A percentile compares a stretch with the other conserved stretches of the same genome.
These are phyloP conservation scores for Bombus ignitus DNA, from an alignment of 1,140 invertebrate genomes.

Conservation along the genomic window DNA sequence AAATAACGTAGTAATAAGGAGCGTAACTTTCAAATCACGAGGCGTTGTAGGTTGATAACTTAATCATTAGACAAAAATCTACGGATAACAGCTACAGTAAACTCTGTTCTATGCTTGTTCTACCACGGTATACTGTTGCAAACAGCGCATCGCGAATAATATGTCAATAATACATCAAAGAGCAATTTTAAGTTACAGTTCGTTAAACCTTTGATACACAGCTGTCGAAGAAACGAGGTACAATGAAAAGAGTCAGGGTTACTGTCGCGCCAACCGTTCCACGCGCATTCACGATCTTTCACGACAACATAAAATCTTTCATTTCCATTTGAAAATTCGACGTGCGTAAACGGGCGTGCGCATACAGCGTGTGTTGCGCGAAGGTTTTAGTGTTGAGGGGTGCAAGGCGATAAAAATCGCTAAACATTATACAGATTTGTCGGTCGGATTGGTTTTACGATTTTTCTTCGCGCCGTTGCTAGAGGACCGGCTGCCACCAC, in stretches of 20 bases:
- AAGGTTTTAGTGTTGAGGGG: conserved; percentile 53
- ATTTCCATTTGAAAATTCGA: conserved; percentile 70
- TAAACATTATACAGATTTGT: conserved; percentile 81
- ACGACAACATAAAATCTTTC: conserved; percentile 67
- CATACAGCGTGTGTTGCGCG: neutral
- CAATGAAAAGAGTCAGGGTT: conserved; percentile 1
- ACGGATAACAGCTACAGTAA: too few relatives aligned
- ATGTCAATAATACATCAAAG: neutral
- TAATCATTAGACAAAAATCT: too few relatives aligned
- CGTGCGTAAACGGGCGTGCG: conserved; percentile 41
- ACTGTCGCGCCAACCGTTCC: conserved; percentile 34
- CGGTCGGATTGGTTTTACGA: conserved; percentile 80
- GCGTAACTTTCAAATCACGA: too few relatives aligned
- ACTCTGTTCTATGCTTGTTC: too few relatives aligned
- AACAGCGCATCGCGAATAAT: too few relatives aligned
- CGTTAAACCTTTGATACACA: conserved; percentile 51
- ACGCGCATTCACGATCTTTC: conserved; percentile 47
- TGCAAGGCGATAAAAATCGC: conserved; percentile 78
- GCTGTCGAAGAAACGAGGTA: conserved; percentile 42
- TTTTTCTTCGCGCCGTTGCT: conserved; percentile 72
- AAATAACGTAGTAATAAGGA: too few relatives aligned
- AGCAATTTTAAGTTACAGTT: neutral
- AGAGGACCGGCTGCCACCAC: conserved; percentile 35
- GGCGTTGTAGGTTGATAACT: too few relatives aligned
- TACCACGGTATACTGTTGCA: too few relatives aligned